Base-by-base conservation (phyloP, 2,888 invertebrate species). In the Leucophora obtusa region DNA sequence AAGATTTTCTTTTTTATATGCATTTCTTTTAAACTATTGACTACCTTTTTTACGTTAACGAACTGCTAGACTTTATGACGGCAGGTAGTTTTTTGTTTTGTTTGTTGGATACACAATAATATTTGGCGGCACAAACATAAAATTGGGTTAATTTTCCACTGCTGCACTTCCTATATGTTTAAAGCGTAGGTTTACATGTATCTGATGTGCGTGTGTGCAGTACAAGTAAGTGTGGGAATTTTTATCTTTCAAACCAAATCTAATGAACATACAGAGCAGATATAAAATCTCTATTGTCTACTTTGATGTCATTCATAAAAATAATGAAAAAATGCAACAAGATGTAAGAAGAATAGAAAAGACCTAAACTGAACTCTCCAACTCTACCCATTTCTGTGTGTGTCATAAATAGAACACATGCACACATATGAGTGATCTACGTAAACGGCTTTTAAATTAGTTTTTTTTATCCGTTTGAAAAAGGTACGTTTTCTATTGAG, bases 131-230 rank as follows among this genome's bases (percentile, higher is more conserved):
- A 77, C 15, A 47, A 65, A 50, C 38, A 7, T 63, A 59, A 81
- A 80, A 80, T 81, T 81, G 77, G 81, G 81, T 81, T 81, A 77
- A 73, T 81, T 80, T 80, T 76, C 65, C 59, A 77, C 51, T 53
- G 51, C 59, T 79, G 75, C 66, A 75, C 75, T 75, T 75, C 79
- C 75, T 72, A 58, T 47, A 62, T 14, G 4, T 14, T 21, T 11
- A 15, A 18, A 10, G 54, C 54, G 66, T 66, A 54, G 66, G 66
- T 66, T 66, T 63, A 38, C 21, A 53, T 18, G 21, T 53, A 65
- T 54, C 53, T 65, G 21, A 38, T 8, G 21, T 59, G 62, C 9
- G 63, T 63, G 7, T 18, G 28, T 28, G 28, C 28, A 28, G 4
- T 56, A 10, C 17, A 47, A 59, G 58, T 53, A 68, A 80, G 72